These are phyloP conservation scores for Sebastes aleutianus DNA, from an alignment of 2,797 vertebrate genomes.

Conservation along the genomic window DNA sequence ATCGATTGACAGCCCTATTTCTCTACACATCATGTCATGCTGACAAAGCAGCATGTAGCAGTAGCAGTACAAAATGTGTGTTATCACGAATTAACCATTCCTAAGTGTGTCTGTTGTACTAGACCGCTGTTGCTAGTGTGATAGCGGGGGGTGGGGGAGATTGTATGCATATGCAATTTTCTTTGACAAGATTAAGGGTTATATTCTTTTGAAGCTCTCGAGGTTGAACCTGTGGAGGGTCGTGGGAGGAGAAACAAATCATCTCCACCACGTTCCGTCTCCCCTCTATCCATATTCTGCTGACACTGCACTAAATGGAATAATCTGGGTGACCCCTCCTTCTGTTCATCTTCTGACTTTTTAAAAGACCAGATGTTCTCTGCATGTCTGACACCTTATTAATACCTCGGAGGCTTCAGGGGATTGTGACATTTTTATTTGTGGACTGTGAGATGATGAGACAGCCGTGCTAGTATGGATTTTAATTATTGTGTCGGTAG, in stretches of 20 bases:
- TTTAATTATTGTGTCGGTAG: slow-evolving; percentile 53
- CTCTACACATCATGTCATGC: no score
- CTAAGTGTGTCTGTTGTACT: neutral
- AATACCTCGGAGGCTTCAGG: slow-evolving; percentile 22
- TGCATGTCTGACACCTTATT: slow-evolving; percentile 56
- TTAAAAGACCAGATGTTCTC: slow-evolving; percentile 45
- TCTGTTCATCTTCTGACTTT: slow-evolving; percentile 35
- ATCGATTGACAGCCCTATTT: no score
- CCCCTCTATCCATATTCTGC: slow-evolving; percentile 33
- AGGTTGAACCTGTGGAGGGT: slow-evolving; percentile 23
- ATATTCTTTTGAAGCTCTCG: slow-evolving; percentile 55
- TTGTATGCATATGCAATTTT: slow-evolving; percentile 58
- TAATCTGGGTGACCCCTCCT: slow-evolving; percentile 36
- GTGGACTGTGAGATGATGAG: slow-evolving; percentile 31
- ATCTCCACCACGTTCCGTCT: slow-evolving; percentile 24
- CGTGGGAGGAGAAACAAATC: slow-evolving; percentile 27
- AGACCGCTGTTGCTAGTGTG: slow-evolving; percentile 5
- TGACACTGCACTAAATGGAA: slow-evolving; percentile 53
- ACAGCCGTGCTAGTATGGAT: slow-evolving; percentile 27
- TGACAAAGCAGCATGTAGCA: no score
- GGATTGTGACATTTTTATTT: slow-evolving; percentile 45
- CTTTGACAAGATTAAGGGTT: slow-evolving; percentile 70
- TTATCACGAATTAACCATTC: neutral
- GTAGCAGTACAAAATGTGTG: no score
- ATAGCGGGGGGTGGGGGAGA: neutral